Evolutionary conservation across 2,797 vertebrate genomes (phyloP).

Genomic region (Okamejei kenojei): DNA sequence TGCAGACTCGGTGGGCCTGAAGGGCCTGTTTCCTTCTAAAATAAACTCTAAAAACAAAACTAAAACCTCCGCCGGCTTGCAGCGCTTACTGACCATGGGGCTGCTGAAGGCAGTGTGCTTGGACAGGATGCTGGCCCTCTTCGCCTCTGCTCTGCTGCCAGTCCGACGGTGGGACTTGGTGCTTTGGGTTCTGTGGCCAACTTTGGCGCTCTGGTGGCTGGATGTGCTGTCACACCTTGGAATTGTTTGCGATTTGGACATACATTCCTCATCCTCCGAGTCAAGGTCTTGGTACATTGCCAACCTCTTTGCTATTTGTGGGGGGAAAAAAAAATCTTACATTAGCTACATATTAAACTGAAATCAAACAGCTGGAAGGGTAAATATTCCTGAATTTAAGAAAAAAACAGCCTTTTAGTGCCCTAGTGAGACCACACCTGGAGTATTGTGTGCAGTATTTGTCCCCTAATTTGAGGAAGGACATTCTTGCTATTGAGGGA

Average conservation of each 20-base stretch:
- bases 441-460: too few species aligned
- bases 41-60: background rate
- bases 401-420: background rate
- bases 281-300: conserved; percentile 91
- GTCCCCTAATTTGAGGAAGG: too few species aligned
- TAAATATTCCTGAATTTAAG: background rate
- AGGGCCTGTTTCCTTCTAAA: too few species aligned
- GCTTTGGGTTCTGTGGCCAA: conserved; percentile 76
- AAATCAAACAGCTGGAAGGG: background rate
- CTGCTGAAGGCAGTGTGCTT: conserved; percentile 95
- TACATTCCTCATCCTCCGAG: conserved; percentile 81
- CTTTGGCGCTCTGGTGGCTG: conserved; percentile 77
- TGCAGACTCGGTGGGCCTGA: too few species aligned
- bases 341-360: background rate
- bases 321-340: background rate
- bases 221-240: conserved; percentile 71
- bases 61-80: background rate
- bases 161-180: conserved; percentile 82
- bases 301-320: conserved; percentile 70
- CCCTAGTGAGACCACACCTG: too few species aligned
- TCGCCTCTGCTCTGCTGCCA: conserved; percentile 82
- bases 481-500: too few species aligned
- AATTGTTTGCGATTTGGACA: conserved; percentile 64
- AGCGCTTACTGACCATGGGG: conserved; percentile 73
- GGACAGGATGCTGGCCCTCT: conserved; percentile 82